These are phyloP conservation scores for Dicaeum eximium DNA, from an alignment of 2,113 vertebrate genomes.

Conservation along the genomic window DNA sequence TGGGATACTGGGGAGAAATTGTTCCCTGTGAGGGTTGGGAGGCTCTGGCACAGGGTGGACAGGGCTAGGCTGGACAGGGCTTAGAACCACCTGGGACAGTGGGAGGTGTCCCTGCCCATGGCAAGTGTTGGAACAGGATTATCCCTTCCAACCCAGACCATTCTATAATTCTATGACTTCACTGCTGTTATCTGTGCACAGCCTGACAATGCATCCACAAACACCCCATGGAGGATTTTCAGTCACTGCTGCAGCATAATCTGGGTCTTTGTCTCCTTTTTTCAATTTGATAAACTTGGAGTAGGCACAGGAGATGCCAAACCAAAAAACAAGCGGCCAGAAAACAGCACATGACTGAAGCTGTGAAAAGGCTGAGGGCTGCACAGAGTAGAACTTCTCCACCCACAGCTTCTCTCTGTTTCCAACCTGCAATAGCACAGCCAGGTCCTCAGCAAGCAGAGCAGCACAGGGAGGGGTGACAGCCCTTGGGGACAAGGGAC, in stretches of 20 bases:
- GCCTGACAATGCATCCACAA: not conserved
- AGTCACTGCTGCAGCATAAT: not conserved
- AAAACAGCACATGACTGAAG: not conserved
- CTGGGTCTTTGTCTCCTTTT: not conserved
- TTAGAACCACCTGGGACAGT: not conserved
- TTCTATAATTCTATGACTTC: no score
- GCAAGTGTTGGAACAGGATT: not conserved
- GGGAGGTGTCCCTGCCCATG: not conserved
- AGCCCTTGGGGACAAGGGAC: not conserved
- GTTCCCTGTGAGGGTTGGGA: rapidly evolving
- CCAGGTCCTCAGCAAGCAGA: not conserved
- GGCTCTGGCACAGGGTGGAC: not conserved
- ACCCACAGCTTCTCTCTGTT: not conserved
- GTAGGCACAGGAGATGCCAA: not conserved
- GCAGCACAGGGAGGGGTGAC: not conserved
- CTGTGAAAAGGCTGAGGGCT: not conserved
- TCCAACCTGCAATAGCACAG: not conserved
- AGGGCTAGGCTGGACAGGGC: not conserved
- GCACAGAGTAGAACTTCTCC: not conserved
- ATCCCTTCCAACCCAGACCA: not conserved
- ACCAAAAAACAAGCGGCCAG: not conserved
- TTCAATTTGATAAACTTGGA: not conserved
- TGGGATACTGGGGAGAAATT: rapidly evolving
- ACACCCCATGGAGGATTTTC: not conserved
- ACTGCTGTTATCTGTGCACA: not conserved